Evolutionary conservation across 2,113 vertebrate genomes (phyloP), one percentile per base, ranked within the genome.

Genomic region (Pelobates fuscus): DNA sequence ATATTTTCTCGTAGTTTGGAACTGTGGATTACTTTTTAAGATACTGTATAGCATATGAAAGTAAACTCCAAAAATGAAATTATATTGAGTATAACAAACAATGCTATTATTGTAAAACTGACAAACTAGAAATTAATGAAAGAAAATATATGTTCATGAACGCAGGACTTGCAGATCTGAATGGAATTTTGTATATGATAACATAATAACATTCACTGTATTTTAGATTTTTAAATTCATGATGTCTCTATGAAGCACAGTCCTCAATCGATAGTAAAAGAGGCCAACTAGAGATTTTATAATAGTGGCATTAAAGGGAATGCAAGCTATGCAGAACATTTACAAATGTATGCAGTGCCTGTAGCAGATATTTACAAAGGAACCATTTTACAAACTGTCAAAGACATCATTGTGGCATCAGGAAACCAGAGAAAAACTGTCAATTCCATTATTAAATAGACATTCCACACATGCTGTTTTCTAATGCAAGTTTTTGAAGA

Each of bases 311-410:
- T 84, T 84, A 89, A 77, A 49, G 89, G 89, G 94, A 97, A 99
- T 97, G 91, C 83, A 81, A 95, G 89, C 87, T 91, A 98, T 98
- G 94, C 79, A 70, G 88, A 86, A 92, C 92, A 97, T 96, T 96
- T 93, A 89, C 95, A 98, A 97, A 94, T 96, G 91, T 95, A 93
- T 94, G 91, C 93, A 87, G 88, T 94, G 90, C 92, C 91, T 90
- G 91, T 90, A 80, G 84, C 77, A 85, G 83, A 60, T 78, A 37
- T 80, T 88, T 84, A 98, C 96, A 99, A 99, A 95, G 91, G 84
- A 82, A 84, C 91, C 87, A 91, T 98, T 98, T 96, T 95, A 88
- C 83, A 84, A 93, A 87, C 86, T 93, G 93, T 97, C 94, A 97
- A 97, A 96, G 95, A 91, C 90, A 81, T 89, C 88, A 92, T 97